Base-by-base conservation (phyloP, 1,140 invertebrate genomes). In the Trissolcus basalis region DNA sequence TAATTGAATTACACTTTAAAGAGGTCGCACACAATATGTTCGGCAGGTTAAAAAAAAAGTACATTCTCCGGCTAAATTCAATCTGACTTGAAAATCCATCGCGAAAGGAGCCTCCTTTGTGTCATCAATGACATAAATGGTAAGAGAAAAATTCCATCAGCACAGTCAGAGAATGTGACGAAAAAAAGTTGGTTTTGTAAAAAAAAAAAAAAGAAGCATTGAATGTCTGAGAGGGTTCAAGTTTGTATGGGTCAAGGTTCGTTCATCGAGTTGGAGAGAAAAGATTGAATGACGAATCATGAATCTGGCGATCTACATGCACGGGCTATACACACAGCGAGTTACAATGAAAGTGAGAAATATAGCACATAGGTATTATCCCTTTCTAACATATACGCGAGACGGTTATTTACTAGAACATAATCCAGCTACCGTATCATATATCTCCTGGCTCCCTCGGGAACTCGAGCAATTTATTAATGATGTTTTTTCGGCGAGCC, bases 401-500 rank as follows among this genome's bases (percentile, higher is more conserved):
- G 60, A 48, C 55, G 60, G 49, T 77, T 77, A 70, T 77, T 70
- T 61, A 71, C 48, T 77, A 69, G 64, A 69, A 54, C 58, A 47
- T 63, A 70, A 73, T 73, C 65, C 65, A 63, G 70, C 70, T 73
- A 78, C 76, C 50, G 76, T 70, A 56, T 61, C 55, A 43, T 70
- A 50, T 59, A 54, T 68, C 36, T 16, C 15, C 10, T 58, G n/a
- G 11, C 33, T 27, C 60, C 59, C 19, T 27, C 19, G 19, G 19
- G 19, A 41, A 63, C n/a, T 7, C 49, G 32, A 48, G 7, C 36
- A 11, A 60, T 70, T 76, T 61, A 70, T 65, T 55, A 65, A 76
- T 56, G 59, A 70, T 65, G 53, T 39, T 60, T 60, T 11, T 39
- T 65, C 39, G 44, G 47, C 39, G 39, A 16, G 56, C 55, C 12